Evolutionary conservation across 2,888 invertebrate genomes (phyloP), one percentile per base, ranked within the genome.

Genomic region (Macrophya annulata): DNA sequence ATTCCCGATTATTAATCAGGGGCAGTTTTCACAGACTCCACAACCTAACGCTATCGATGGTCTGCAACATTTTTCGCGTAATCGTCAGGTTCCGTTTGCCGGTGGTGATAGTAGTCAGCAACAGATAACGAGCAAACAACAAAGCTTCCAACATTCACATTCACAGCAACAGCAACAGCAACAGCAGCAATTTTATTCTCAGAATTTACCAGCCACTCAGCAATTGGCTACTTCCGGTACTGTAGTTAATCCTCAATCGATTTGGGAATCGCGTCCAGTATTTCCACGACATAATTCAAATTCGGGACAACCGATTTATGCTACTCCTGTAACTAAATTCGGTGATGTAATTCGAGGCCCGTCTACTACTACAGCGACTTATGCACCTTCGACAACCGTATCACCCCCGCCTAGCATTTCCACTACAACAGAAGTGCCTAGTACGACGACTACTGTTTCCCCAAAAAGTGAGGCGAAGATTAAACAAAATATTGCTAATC

Each of bases 11-110:
- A 45, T 84, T 0, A 81, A 87, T 0, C 88, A 88, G 59, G 89
- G 85, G 95, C 96, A 87, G 95, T 96, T 17, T 94, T 96, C n/a
- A 93, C 94, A 89, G 94, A 93, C 72, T 92, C 94, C 81, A 92
- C 93, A 74, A 90, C 93, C 90, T 31, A 90, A 92, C 87, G 93
- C 85, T 86, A 89, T 55, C 84, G 90, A 83, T 86, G 86, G 48
- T 84, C 87, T 86, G 31, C 88, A 88, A 72, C 87, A 87, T 71
- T 85, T 85, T 37, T 59, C 15, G 12, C 68, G 68, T 37, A 68
- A 68, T 68, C 72, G 43, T 21, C 72, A 74, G 21, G 43, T 43
- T 4, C 72, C 40, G n/a, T 74, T 74, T 65, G 62, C 72, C 65
- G 71, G 68, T 4, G 37, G 17, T 68, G 68, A 68, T 37, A 10